Percentiles rank a stretch among this genome's conserved stretches.
Conservation (phyloP, 1,140 invertebrate genomes). For the Habropoda laboriosa region DNA sequence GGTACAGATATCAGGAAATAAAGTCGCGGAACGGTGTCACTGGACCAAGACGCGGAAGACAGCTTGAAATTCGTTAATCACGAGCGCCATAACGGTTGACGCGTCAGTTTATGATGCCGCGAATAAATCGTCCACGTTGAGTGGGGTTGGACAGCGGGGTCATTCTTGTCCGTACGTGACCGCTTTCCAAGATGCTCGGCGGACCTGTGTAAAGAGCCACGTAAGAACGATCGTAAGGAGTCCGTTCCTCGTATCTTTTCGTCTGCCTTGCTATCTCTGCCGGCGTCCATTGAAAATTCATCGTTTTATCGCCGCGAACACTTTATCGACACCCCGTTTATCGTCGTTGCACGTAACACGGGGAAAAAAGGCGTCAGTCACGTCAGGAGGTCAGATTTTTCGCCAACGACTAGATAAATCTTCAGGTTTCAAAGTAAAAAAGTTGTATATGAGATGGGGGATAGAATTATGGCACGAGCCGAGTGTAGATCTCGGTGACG, state of each 20-base stretch:
- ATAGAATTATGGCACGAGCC: neutral
- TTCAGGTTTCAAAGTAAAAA: neutral
- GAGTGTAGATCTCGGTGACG: too few relatives aligned
- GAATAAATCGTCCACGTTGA: constrained; percentile 73
- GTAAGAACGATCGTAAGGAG: constrained; percentile 48
- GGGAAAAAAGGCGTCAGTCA: neutral
- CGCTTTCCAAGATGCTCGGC: constrained; percentile 65
- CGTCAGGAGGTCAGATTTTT: constrained; percentile 6
- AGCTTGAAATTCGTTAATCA: constrained; percentile 70
- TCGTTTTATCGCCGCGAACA: constrained; percentile 52
- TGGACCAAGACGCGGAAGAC: neutral
- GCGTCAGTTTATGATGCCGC: constrained; percentile 66
- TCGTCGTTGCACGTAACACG: constrained; percentile 16
- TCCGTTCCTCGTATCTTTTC: constrained; percentile 35
- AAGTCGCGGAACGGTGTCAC: neutral
- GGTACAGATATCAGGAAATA: neutral
- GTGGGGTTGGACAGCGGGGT: constrained; percentile 60
- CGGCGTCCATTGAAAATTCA: constrained; percentile 62
- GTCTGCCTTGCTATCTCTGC: constrained; percentile 27
- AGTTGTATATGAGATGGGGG: neutral
- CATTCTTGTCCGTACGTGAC: constrained; percentile 73
- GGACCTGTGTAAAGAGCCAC: constrained; percentile 26
- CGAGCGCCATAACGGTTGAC: constrained; percentile 62
- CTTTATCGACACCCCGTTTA: constrained; percentile 59
- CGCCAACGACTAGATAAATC: constrained; percentile 18